Evolutionary conservation across 2,113 vertebrate genomes (phyloP), one percentile per base, ranked within the genome.

Genomic region (Ctenodactylus gundi): DNA sequence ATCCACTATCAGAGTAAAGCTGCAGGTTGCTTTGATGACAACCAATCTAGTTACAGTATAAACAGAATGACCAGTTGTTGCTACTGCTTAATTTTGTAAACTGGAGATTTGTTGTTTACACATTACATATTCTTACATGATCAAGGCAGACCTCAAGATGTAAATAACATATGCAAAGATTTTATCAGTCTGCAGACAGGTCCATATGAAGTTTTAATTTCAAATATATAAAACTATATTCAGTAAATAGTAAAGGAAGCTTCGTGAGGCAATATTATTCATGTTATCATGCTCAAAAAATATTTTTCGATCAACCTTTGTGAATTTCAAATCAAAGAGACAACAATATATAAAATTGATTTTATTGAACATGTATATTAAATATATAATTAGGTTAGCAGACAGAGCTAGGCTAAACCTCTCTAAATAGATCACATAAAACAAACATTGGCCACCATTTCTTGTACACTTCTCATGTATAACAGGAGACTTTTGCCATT

Each of bases 311-410:
- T 62, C 44, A 90, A 70, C 21, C 36, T 85, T 53, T 62, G 25
- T 62, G 18, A 21, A 91, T 86, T 70, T 95, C 49, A 81, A 67
- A 96, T 90, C 68, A 84, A 83, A 95, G 29, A 91, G n/a, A 68
- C 11, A 49, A 77, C 31, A 68, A 64, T 65, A 46, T 80, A 3
- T 68, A 88, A 87, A 94, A 94, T 3, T 80, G 29, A 75, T 92
- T 97, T 97, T 96, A 96, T 97, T 97, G 67, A 81, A 84, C 41
- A 76, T 65, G 17, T 10, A 81, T n/a, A 86, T 18, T 49, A 88
- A 70, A 92, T 92, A 83, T 85, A 89, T 95, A 95, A 70, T 70
- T 75, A 91, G 44, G 51, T 82, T 64, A 83, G 34, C 18, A 72
- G 9, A 89, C 21, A 70, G 20, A 60, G 55, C 49, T 41, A 75